A percentile compares a stretch with the other conserved stretches of the same genome.
Evolutionary conservation across 2,888 invertebrate genomes (phyloP).

Genomic region (Patella caerulea): DNA sequence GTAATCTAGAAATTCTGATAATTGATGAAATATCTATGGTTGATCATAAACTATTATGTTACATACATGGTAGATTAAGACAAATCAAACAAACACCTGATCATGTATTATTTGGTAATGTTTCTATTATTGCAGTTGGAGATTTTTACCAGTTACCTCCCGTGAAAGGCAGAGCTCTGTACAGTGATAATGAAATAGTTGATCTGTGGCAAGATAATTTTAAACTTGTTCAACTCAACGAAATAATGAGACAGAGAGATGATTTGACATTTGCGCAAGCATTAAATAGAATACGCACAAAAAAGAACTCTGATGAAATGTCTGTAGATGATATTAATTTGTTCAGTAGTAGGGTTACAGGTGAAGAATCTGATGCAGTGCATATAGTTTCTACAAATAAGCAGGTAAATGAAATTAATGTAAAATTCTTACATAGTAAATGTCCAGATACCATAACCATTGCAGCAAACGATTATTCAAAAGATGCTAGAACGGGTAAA

Average conservation of each 20-base stretch:
- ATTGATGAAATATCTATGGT: slow-evolving; percentile 30
- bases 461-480: too few species aligned
- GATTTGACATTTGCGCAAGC: slow-evolving; percentile 25
- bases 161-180: slow-evolving; percentile 20
- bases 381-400: slow-evolving; percentile 32
- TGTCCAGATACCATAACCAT: slow-evolving; percentile 14
- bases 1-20: slow-evolving; percentile 21
- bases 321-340: slow-evolving; percentile 7
- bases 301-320: slow-evolving; percentile 17
- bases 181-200: neutral
- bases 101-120: slow-evolving; percentile 15
- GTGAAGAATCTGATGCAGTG: slow-evolving; percentile 22
- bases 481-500: too few species aligned
- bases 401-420: slow-evolving; percentile 26
- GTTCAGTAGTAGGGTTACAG: slow-evolving; percentile 21
- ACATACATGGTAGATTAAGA: slow-evolving; percentile 22
- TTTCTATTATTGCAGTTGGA: neutral
- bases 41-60: slow-evolving; percentile 6
- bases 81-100: slow-evolving; percentile 22
- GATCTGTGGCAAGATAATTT: slow-evolving; percentile 32
- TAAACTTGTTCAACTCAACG: slow-evolving; percentile 24
- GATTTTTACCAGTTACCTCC: slow-evolving; percentile 31
- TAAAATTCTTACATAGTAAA: slow-evolving; percentile 13
- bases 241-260: slow-evolving; percentile 30
- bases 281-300: slow-evolving; percentile 27